Evolutionary conservation across 2,888 invertebrate species (phyloP).

Genomic region (Tachina lurida): DNA sequence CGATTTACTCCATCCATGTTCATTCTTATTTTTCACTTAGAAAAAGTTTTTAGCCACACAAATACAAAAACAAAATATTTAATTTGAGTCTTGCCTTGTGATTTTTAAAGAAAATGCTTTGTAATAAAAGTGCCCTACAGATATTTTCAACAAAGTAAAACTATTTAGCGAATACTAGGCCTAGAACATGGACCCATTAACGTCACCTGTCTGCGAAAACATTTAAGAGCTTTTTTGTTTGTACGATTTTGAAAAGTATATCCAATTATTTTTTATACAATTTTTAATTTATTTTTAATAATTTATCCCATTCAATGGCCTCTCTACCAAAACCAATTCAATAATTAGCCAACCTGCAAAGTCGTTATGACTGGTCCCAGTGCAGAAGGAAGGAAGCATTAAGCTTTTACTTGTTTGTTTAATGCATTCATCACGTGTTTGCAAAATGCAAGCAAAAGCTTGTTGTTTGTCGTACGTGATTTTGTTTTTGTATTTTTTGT

Average conservation of each 20-base stretch:
- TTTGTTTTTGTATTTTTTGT: constrained; percentile 20
- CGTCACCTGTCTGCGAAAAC: no score
- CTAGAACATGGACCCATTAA: no score
- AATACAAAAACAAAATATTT: constrained; percentile 5
- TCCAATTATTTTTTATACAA: no score
- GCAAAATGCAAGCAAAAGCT: constrained; percentile 64
- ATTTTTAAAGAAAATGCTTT: constrained; percentile 23
- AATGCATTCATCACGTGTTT: constrained; percentile 66
- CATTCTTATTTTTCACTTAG: constrained; percentile 41
- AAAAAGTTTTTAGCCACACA: neutral
- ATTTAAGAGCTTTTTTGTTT: no score
- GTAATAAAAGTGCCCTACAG: constrained; percentile 1
- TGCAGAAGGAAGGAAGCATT: neutral
- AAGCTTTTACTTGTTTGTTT: constrained; percentile 44
- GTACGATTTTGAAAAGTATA: no score
- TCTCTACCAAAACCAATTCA: neutral
- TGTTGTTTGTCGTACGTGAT: constrained; percentile 70
- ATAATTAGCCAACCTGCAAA: neutral
- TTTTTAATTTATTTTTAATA: no score
- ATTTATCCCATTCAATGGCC: neutral
- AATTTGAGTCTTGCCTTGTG: constrained; percentile 27
- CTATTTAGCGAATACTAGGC: neutral
- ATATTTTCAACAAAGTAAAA: neutral
- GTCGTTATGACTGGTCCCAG: neutral
- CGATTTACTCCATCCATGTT: neutral